Evolutionary conservation across 2,113 vertebrate species (phyloP), one percentile per base, ranked within the genome.

Genomic region (Pachypanchax playfairii): DNA sequence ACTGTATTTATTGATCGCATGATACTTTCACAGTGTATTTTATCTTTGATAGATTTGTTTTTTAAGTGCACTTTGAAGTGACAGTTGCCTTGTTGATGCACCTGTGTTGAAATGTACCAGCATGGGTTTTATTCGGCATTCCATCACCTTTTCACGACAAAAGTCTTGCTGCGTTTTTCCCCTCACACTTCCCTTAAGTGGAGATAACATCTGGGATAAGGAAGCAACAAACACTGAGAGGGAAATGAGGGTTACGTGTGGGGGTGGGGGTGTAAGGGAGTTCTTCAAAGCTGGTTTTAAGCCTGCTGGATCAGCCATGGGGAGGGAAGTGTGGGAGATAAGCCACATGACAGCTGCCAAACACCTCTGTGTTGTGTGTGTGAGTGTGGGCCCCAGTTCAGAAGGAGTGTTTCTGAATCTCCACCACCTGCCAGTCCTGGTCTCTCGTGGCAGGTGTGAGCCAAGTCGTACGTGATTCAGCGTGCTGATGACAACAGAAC

Each of bases 281-380:
- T 35, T 66, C 63, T 82, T 77, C 55, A 84, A 78, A 85, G 70
- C 56, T 14, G 28, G 67, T 69, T 33, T 72, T 51, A 70, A 77
- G 78, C 58, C 61, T 86, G 80, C 69, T 81, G 78, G 57, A 83
- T 86, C 65, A 74, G 70, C 60, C 59, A 38, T 73, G 59, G 75
- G 72, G 66, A 84, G 73, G 39, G 73, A 77, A 57, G 78, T 89
- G 79, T 75, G 74, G 41, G 54, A 74, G 87, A 89, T 83, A 89
- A 90, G 86, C 87, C 70, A n/a, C 59, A 62, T 83, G 82, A 90
- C 87, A 91, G 89, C 89, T 88, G 89, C 84, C 80, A 87, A 84
- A 89, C 87, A 89, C 86, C 73, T 88, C 49, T 70, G 49, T 55
- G 41, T 57, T 79, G 24, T 22, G 47, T 79, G 72, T 55, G 53